A percentile compares a stretch with the other conserved stretches of the same genome.
phyloP scores from a whole-genome alignment of 1,140 invertebrate species.

The Bombus superbus region DNA sequence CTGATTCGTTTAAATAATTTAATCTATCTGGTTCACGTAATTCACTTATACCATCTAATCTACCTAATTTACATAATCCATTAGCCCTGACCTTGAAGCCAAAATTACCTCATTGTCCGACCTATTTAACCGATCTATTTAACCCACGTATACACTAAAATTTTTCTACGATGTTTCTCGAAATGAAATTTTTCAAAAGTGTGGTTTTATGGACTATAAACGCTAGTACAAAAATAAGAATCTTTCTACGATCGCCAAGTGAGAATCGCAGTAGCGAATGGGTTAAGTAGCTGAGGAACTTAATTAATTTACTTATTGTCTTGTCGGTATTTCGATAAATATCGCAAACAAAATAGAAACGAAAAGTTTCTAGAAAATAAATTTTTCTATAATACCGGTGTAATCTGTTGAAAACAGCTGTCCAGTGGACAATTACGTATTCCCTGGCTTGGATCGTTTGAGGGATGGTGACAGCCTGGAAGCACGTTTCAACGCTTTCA shows the following conservation, averaged over 20 bases:
- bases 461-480: conserved; percentile 93
- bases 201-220: too few relatives aligned
- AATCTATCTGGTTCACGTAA: background rate
- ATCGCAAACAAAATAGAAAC: background rate
- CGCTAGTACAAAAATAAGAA: too few relatives aligned
- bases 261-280: too few relatives aligned
- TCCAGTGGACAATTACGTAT: conserved; percentile 95
- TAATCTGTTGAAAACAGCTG: conserved; percentile 84
- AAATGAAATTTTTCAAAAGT: too few relatives aligned
- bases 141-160: background rate
- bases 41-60: background rate
- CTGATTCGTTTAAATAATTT: background rate
- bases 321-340: background rate
- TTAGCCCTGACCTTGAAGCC: background rate
- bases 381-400: background rate
- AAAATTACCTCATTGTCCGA: background rate
- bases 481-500: conserved; percentile 96
- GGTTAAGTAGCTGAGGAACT: background rate
- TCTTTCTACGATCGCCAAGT: too few relatives aligned
- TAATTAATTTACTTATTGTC: background rate
- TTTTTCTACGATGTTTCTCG: too few relatives aligned
- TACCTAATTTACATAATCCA: background rate
- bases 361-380: background rate
- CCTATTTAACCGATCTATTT: background rate
- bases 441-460: conserved; percentile 93